Conservation (phyloP, 2,113 vertebrate species). For the Ophiodon elongatus region DNA sequence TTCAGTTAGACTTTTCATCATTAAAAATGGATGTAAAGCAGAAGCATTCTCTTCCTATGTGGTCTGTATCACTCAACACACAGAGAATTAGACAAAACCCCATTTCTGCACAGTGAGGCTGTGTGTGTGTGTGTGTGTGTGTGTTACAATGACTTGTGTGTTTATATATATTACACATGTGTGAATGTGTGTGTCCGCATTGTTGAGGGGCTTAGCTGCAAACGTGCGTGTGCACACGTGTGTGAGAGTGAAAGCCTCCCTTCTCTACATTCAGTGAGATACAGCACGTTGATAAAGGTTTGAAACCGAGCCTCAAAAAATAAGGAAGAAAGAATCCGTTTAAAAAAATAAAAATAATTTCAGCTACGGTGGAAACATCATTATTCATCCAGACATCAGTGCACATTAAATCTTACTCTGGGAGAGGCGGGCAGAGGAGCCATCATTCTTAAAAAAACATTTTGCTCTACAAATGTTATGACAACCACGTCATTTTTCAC, state of each 20-base stretch:
- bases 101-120: not conserved
- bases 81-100: constrained; percentile 19
- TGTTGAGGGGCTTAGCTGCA: constrained; percentile 3
- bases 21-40: constrained; percentile 57
- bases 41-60: constrained; percentile 66
- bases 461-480: constrained; percentile 77
- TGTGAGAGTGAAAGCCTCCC: constrained; percentile 1
- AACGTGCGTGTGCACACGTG: not conserved
- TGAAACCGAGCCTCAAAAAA: constrained; percentile 33
- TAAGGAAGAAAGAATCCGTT: not conserved
- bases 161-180: constrained; percentile 13
- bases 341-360: constrained; percentile 16
- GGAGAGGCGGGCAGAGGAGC: constrained; percentile 40
- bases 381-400: constrained; percentile 61
- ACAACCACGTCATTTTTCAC: constrained; percentile 71
- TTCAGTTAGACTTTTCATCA: constrained; percentile 52
- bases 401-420: constrained; percentile 43
- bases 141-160: constrained; percentile 3
- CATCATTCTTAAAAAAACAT: constrained; percentile 62
- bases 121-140: not conserved
- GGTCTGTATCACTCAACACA: constrained; percentile 69
- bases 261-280: constrained; percentile 6
- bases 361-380: constrained; percentile 32
- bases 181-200: not conserved
- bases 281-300: constrained; percentile 33